Base-by-base conservation (phyloP, 2,888 invertebrate species). In the Dolichomitus sp. region DNA sequence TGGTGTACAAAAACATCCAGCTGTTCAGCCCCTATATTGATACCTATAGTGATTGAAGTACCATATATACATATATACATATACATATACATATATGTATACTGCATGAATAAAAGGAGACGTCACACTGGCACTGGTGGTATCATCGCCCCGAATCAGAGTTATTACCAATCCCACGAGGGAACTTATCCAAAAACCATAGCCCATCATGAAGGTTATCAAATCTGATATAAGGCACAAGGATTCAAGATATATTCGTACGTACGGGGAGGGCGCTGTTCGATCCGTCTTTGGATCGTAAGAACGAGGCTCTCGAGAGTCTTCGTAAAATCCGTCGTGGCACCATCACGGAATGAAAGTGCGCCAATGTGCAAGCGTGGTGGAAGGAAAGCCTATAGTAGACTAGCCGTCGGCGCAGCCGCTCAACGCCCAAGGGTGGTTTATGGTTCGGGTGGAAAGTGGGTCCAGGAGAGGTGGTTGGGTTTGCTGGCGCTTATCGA, bases 401-500 rank as follows among this genome's bases (percentile, higher is more conserved):
- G 33, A 50, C 61, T 52, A 37, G 61, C 59, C 33, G 37, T 77
- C 65, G 76, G 50, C 83, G 66, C 59, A 74, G 48, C 50, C 50
- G 69, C 42, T 54, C 59, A 30, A 50, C 66, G 40, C 72, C 52
- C 72, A 70, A 40, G 63, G 68, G 61, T 80, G 59, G 57, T 70
- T 81, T 81, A 76, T 76, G 63, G 75, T 23, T 30, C 63, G 37
- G 77, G 50, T 68, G 37, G 50, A 33, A 61, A 69, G 33, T 33
- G 48, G 27, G 61, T 19, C 40, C 50, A 42, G 65, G 12, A 59
- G 37, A 66, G 19, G 63, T 77, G 63, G 66, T 80, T 54, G 83
- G 68, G 69, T 68, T 63, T 80, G 63, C 70, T 59, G 81, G 80
- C 23, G 68, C 75, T 85, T 87, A 88, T 88, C 86, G 85, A 84